Evolutionary conservation across 2,113 vertebrate species (phyloP).

Genomic region (Podarcis muralis): DNA sequence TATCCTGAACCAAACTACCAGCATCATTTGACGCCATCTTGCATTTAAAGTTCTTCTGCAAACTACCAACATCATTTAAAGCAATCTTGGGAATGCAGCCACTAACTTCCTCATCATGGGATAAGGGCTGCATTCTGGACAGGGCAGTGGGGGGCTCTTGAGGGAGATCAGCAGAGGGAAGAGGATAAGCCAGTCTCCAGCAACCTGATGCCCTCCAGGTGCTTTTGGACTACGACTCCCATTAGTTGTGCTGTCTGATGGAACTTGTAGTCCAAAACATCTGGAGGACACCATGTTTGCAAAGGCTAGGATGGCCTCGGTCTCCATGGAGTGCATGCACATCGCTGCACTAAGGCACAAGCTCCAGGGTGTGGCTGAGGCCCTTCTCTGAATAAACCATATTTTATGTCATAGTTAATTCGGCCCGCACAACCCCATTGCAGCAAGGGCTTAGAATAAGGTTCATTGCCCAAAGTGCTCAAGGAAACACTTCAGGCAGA

Average conservation of each 20-base stretch:
- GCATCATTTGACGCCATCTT: neutral
- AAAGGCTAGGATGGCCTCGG: neutral
- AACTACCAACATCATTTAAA: neutral
- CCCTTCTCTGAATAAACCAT: too few species aligned
- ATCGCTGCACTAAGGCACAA: neutral
- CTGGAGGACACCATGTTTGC: too few species aligned
- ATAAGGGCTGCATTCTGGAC: too few species aligned
- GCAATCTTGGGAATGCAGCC: too few species aligned
- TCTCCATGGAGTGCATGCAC: neutral
- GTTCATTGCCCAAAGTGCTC: neutral
- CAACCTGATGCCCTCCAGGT: too few species aligned
- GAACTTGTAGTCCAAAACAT: too few species aligned
- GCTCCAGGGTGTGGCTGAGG: neutral
- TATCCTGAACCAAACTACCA: neutral
- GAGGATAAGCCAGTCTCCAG: neutral
- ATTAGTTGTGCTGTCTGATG: too few species aligned
- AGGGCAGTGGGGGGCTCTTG: neutral
- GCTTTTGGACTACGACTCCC: too few species aligned
- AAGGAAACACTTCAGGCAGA: neutral
- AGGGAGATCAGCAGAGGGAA: neutral
- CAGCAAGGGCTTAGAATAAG: neutral
- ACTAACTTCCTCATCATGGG: too few species aligned
- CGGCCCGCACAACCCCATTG: neutral
- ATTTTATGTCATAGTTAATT: neutral
- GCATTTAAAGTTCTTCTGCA: neutral